phyloP scores from a whole-genome alignment of 2,888 invertebrate genomes.

The Pseudococcus viburni region DNA sequence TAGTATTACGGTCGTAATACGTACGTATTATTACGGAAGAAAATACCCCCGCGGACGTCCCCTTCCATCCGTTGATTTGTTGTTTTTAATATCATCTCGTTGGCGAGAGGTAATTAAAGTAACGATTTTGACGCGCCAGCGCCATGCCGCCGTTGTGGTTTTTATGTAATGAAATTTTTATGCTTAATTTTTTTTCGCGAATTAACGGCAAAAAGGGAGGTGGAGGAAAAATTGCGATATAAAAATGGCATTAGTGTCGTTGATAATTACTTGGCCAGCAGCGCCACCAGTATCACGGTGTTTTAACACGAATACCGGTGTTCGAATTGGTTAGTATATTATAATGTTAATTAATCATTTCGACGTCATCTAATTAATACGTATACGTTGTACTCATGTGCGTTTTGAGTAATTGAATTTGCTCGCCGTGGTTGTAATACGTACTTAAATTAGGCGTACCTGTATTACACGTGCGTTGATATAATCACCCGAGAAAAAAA shows the following conservation, averaged over 20 bases:
- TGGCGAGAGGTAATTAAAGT: slow-evolving; percentile 20
- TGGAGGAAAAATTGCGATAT: neutral
- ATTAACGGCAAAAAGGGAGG: neutral
- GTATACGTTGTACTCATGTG: neutral
- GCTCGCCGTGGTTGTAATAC: neutral
- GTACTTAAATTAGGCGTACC: neutral
- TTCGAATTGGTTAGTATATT: neutral
- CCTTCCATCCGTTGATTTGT: neutral
- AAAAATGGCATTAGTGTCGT: neutral
- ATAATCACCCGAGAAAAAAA: neutral
- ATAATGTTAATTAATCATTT: slow-evolving; percentile 11
- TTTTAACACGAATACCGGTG: neutral
- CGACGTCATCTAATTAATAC: slow-evolving; percentile 44
- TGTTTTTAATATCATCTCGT: neutral
- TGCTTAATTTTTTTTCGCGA: neutral
- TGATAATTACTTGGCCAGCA: neutral
- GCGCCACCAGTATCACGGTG: neutral
- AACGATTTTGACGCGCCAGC: neutral
- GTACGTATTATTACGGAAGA: neutral
- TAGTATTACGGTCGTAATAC: neutral
- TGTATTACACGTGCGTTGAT: neutral
- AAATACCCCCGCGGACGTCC: neutral
- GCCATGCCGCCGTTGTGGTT: neutral
- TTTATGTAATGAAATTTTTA: slow-evolving; percentile 19
- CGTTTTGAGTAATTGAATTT: slow-evolving; percentile 28